Evolutionary conservation across 2,113 vertebrate species (phyloP), one percentile per base, ranked within the genome.

Genomic region (Opisthocomus hoazin): DNA sequence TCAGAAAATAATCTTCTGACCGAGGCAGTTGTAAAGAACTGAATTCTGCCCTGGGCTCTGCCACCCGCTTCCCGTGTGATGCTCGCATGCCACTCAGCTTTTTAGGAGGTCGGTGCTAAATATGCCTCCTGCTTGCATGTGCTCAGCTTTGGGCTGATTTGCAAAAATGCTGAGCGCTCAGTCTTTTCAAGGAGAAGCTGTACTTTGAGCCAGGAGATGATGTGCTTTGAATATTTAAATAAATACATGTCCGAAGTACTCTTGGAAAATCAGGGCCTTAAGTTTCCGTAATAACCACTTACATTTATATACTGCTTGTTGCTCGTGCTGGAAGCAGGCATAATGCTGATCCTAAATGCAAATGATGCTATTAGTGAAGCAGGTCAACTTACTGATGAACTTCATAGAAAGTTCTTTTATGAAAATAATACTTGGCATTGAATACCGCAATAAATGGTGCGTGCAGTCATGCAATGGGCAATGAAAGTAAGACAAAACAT

Each of bases 151-250:
- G 10, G 73, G 56, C 76, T 91, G 68, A 84, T 93, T 56, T 92
- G 80, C 84, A 91, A 70, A 96, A 92, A 45, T 77, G 95, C 96
- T 93, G 93, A 94, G 68, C 5, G 1, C 51, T 95, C 54, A 61
- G 50, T 80, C 83, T 93, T 89, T 76, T 91, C 89, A 92, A 96
- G 87, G 89, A 92, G 89, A 94, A 96, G 69, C 84, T 94, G 88
- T 91, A 60, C 86, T 90, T 90, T 77, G 86, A 94, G 80, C 89
- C 45, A 89, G 84, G 68, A 96, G 87, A 69, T 77, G 68, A 89
- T 69, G 80, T 89, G 93, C 68, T 91, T 91, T 91, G 91, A 95
- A 93, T 96, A 89, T 91, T 87, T 86, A 92, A 86, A 92, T 89
- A 66, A 56, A 61, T 84, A 5, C 34, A 68, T 86, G 92, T 92